phyloP scores from a whole-genome alignment of 2,888 invertebrate species.

The Bedellia somnulentella region DNA sequence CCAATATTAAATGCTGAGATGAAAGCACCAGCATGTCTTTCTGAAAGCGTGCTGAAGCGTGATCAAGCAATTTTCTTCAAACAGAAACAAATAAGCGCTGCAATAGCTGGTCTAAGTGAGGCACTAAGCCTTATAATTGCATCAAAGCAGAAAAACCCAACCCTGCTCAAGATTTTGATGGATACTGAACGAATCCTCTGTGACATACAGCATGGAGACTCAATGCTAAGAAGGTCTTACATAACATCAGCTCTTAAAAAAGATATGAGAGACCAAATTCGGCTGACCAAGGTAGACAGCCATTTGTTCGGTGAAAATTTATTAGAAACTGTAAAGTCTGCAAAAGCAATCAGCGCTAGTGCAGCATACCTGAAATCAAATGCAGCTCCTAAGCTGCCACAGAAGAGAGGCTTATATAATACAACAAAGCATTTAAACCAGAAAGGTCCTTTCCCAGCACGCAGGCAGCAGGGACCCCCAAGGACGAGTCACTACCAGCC shows the following conservation, averaged over 20 bases:
- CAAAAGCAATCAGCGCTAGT: slow-evolving; percentile 11
- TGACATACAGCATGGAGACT: slow-evolving; percentile 10
- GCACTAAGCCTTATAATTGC: slow-evolving; percentile 7
- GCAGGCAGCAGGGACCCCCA: slow-evolving; percentile 2
- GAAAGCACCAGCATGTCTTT: slow-evolving; percentile 10
- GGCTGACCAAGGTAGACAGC: slow-evolving; percentile 10
- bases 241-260: slow-evolving; percentile 9
- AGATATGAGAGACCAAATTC: slow-evolving; percentile 12
- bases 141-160: slow-evolving; percentile 4
- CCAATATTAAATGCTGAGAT: slow-evolving; percentile 14
- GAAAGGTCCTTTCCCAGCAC: slow-evolving; percentile 6
- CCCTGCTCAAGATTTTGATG: slow-evolving; percentile 8
- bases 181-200: slow-evolving; percentile 8
- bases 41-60: slow-evolving; percentile 10
- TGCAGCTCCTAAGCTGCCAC: not conserved
- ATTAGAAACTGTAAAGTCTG: slow-evolving; percentile 10
- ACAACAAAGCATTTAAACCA: slow-evolving; percentile 7
- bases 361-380: slow-evolving; percentile 8
- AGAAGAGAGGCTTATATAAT: not conserved
- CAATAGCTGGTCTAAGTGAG: slow-evolving; percentile 10
- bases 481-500: not conserved
- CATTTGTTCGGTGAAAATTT: slow-evolving; percentile 10
- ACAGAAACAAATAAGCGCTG: slow-evolving; percentile 12
- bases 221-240: slow-evolving; percentile 9
- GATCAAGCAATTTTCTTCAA: slow-evolving; percentile 13